Evolutionary conservation across 2,888 invertebrate species (phyloP).

Genomic region (Lasioglossum malachurum): DNA sequence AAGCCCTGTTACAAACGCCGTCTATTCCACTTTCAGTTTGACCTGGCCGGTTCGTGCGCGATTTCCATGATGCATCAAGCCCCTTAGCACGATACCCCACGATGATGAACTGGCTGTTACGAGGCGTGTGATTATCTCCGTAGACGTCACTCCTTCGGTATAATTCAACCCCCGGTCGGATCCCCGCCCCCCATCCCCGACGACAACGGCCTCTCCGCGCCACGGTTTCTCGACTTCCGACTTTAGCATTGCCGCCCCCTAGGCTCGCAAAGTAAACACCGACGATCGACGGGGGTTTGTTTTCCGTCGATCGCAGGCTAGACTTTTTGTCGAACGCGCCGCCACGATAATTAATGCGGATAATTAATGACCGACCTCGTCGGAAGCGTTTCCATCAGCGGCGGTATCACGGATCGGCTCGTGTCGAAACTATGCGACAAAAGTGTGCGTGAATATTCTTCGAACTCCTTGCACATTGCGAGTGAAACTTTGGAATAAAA

Average conservation of each 20-base stretch:
- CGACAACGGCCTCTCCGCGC: background rate
- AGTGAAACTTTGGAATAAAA: background rate
- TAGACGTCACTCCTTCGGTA: constrained; percentile 78
- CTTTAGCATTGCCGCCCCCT: background rate
- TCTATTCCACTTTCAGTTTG: constrained; percentile 61
- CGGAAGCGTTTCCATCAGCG: background rate
- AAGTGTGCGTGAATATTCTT: background rate
- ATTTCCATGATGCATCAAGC: constrained; percentile 79
- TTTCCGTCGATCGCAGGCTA: constrained; percentile 37
- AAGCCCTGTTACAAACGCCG: constrained; percentile 32
- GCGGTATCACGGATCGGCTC: background rate
- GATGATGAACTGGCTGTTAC: constrained; percentile 80
- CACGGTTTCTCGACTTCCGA: constrained; percentile 20
- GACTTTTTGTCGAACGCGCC: constrained; percentile 34
- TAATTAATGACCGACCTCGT: constrained; percentile 38
- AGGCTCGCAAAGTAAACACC: constrained; percentile 58
- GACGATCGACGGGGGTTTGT: constrained; percentile 36
- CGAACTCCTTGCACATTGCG: background rate
- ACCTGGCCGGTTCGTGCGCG: constrained; percentile 73
- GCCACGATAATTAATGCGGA: constrained; percentile 40
- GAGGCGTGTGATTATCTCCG: constrained; percentile 82
- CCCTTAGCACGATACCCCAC: constrained; percentile 76
- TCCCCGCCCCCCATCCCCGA: constrained; percentile 37
- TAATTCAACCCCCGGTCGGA: constrained; percentile 71
- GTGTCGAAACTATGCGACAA: background rate